phyloP scores from a whole-genome alignment of 2,113 vertebrate genomes.

The Hydropotes inermis region DNA sequence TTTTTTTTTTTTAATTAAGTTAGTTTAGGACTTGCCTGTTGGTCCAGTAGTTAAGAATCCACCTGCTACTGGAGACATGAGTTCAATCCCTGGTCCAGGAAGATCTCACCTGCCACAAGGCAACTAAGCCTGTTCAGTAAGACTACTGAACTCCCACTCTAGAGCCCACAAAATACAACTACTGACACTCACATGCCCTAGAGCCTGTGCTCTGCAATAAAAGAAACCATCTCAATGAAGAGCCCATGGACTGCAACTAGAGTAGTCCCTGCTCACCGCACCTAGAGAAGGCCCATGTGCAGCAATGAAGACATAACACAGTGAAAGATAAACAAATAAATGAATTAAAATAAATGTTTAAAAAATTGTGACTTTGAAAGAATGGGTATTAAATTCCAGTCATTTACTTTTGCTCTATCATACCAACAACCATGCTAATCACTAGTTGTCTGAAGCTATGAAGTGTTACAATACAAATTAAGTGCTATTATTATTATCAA shows the following conservation, averaged over 20 bases:
- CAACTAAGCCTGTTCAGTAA: neutral
- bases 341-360: neutral
- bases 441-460: neutral
- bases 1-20: neutral
- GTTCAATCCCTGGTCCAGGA: neutral
- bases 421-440: neutral
- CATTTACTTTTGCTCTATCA: neutral
- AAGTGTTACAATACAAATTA: neutral
- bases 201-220: neutral
- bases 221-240: neutral
- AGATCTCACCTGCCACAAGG: neutral
- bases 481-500: neutral
- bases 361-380: neutral
- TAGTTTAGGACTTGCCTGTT: neutral
- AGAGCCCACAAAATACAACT: neutral
- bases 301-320: neutral
- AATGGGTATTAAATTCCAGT: neutral
- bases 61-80: neutral
- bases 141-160: neutral
- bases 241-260: neutral
- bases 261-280: rapidly evolving
- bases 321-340: neutral
- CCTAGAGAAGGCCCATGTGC: neutral
- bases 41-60: neutral
- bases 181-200: neutral